phyloP scores from a whole-genome alignment of 2,797 vertebrate genomes.

The Leptoclinus maculatus region DNA sequence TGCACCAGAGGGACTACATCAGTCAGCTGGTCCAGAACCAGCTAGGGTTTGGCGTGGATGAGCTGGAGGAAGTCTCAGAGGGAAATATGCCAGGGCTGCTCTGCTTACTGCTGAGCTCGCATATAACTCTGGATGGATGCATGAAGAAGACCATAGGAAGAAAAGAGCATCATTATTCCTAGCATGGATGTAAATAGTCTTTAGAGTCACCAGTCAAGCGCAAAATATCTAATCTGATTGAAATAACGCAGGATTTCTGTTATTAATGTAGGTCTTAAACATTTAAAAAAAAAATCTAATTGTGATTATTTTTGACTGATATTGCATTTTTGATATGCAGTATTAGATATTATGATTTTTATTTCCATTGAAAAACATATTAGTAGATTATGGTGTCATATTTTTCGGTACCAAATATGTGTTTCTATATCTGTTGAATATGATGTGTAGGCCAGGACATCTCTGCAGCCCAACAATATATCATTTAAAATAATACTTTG shows the following conservation, averaged over 20 bases:
- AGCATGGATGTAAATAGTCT: neutral
- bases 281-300: neutral
- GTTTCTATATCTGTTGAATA: neutral
- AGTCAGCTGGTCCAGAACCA: constrained; percentile 19
- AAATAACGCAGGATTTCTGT: neutral
- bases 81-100: constrained; percentile 3
- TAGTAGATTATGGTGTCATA: neutral
- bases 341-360: neutral
- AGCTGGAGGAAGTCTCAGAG: constrained; percentile 6
- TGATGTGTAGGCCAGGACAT: neutral
- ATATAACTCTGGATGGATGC: neutral
- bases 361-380: neutral
- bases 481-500: neutral
- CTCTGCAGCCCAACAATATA: neutral
- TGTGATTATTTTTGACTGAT: neutral
- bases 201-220: neutral
- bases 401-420: neutral
- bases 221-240: neutral
- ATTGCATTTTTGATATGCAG: neutral
- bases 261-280: neutral
- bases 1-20: constrained; percentile 22
- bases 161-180: neutral
- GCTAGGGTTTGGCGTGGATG: neutral
- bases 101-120: neutral
- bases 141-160: neutral